Conservation (phyloP, 2,797 vertebrate species). For the Pogoniulus pusillus region DNA sequence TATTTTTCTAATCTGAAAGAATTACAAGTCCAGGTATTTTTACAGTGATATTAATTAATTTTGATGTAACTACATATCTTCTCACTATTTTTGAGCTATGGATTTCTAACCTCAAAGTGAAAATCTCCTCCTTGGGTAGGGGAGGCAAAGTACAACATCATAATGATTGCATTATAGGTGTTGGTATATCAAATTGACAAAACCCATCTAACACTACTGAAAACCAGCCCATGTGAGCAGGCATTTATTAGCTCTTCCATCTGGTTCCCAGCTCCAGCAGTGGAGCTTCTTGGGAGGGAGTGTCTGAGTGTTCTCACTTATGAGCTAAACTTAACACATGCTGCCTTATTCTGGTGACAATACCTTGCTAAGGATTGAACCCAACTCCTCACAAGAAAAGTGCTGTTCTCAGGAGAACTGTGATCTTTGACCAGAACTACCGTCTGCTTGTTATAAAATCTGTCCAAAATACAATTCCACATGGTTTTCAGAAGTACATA, state of each 20-base stretch:
- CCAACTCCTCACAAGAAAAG: not conserved
- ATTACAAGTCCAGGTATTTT: not conserved
- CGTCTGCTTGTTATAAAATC: not conserved
- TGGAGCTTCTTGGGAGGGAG: not conserved
- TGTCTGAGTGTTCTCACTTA: not conserved
- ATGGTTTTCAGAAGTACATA: not conserved
- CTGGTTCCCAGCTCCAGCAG: not conserved
- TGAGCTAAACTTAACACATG: not conserved
- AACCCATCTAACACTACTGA: not conserved
- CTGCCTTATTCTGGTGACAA: not conserved
- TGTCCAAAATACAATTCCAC: not conserved
- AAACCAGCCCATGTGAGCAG: not conserved
- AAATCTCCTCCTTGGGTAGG: not conserved
- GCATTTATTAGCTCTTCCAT: not conserved
- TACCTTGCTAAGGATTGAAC: not conserved
- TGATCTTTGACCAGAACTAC: not conserved
- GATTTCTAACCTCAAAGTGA: not conserved
- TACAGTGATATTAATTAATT: not conserved
- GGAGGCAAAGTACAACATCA: rapidly evolving
- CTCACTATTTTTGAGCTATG: not conserved
- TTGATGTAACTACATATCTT: not conserved
- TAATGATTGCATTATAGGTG: not conserved
- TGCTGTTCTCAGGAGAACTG: not conserved
- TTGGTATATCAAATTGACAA: not conserved
- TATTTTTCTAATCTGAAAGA: not conserved